A percentile compares a stretch with the other conserved stretches of the same genome.
Conservation (phyloP, 2,797 vertebrate species). For the Rhinatrema bivittatum region DNA sequence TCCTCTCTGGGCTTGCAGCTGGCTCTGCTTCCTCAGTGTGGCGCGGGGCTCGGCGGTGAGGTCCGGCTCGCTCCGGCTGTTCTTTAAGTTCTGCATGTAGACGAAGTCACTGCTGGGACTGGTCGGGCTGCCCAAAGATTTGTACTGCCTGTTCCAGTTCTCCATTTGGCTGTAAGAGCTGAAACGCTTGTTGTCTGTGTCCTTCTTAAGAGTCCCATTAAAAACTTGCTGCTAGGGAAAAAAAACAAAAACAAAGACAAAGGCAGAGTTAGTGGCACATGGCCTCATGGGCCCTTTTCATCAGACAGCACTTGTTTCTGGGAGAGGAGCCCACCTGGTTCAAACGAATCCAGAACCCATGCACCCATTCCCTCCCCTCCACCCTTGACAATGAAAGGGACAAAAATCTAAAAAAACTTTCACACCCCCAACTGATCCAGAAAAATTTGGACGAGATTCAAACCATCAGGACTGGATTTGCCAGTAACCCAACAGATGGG, state of each 20-base stretch:
- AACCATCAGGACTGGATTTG: too few relatives aligned
- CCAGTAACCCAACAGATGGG: too few relatives aligned
- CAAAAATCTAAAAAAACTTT: too few relatives aligned
- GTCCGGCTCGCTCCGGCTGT: conserved; percentile 63
- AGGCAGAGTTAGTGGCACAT: not conserved
- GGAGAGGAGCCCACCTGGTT: too few relatives aligned
- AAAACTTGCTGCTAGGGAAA: conserved; percentile 45
- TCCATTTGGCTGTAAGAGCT: conserved; percentile 72
- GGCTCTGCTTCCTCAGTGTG: conserved; percentile 45
- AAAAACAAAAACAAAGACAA: not conserved
- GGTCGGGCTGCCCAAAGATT: conserved; percentile 27
- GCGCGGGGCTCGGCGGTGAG: conserved; percentile 53
- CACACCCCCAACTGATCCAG: too few relatives aligned
- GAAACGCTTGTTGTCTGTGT: conserved; percentile 50
- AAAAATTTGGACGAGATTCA: too few relatives aligned
- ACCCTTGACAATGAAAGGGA: too few relatives aligned
- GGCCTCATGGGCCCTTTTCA: too few relatives aligned
- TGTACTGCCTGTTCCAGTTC: conserved; percentile 45
- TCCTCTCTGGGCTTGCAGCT: conserved; percentile 2
- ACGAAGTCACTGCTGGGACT: conserved; percentile 53
- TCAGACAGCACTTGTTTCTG: too few relatives aligned
- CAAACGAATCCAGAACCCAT: too few relatives aligned
- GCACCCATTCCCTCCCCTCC: too few relatives aligned
- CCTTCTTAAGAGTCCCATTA: conserved; percentile 63
- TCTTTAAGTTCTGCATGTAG: conserved; percentile 63